Percentiles rank a stretch among this genome's conserved stretches.
These are phyloP conservation scores for Orius laevigatus DNA, from an alignment of 1,140 invertebrate species.

Conservation along the genomic window DNA sequence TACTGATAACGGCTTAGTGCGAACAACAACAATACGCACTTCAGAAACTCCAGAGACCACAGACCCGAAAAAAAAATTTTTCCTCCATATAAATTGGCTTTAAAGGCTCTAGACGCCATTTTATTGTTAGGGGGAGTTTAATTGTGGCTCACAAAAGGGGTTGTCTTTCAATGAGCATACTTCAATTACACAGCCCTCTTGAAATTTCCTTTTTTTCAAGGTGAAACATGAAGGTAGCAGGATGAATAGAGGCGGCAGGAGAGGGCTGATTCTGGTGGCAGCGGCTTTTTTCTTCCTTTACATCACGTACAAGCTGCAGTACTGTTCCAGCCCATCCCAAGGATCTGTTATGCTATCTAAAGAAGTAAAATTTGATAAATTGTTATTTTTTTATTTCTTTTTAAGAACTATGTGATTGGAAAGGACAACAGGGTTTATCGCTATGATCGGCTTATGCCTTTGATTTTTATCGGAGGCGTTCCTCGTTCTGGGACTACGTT, in stretches of 20 bases:
- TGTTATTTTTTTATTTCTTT: slow-evolving; percentile 20
- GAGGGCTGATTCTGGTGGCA: slow-evolving; percentile 20
- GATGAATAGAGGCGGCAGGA: slow-evolving; percentile 25
- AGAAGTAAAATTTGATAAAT: slow-evolving; percentile 18
- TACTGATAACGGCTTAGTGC: too few relatives aligned
- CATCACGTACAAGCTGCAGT: slow-evolving; percentile 22
- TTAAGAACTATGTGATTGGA: slow-evolving; percentile 42
- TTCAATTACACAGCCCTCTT: neutral
- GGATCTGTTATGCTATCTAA: slow-evolving; percentile 22
- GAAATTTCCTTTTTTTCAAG: slow-evolving; percentile 13
- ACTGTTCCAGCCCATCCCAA: slow-evolving; percentile 16
- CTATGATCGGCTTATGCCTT: slow-evolving; percentile 72
- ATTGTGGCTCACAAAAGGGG: too few relatives aligned
- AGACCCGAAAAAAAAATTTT: too few relatives aligned
- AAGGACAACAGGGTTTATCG: slow-evolving; percentile 45
- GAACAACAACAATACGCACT: too few relatives aligned
- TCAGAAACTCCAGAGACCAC: too few relatives aligned
- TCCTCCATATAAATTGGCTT: too few relatives aligned
- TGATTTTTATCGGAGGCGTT: slow-evolving; percentile 95
- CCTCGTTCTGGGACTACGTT: slow-evolving; percentile 92
- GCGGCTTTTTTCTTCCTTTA: slow-evolving; percentile 18
- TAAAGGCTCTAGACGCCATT: neutral
- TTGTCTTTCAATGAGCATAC: neutral
- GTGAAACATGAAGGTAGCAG: slow-evolving; percentile 23
- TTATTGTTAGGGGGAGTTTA: neutral